These are phyloP conservation scores for Chloroceryle inda DNA, from an alignment of 2,797 vertebrate genomes.

Conservation along the genomic window DNA sequence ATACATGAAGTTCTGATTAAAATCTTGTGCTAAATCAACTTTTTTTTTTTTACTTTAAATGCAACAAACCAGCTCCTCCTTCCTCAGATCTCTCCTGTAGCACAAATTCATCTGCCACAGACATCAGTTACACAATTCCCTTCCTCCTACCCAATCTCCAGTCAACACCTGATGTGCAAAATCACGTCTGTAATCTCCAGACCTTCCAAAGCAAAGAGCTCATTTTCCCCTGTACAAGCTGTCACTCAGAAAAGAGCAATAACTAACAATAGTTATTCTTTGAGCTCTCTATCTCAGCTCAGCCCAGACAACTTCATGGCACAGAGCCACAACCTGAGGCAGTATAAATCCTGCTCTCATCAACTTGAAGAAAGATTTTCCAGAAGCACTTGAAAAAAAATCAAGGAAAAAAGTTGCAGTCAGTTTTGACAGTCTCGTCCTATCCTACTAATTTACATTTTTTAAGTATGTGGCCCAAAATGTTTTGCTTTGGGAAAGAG, in stretches of 20 bases:
- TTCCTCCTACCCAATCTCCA: conserved; percentile 53
- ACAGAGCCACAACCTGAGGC: conserved; percentile 62
- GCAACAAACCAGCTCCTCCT: neutral
- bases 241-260: conserved; percentile 43
- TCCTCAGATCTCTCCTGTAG: neutral
- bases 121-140: conserved; percentile 66
- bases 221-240: conserved; percentile 3
- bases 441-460: neutral
- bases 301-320: conserved; percentile 34
- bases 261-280: conserved; percentile 33
- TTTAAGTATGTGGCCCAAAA: neutral
- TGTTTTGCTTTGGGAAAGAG: neutral
- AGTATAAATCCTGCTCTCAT: conserved; percentile 17
- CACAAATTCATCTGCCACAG: conserved; percentile 59
- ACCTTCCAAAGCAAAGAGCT: conserved; percentile 42
- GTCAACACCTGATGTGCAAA: conserved; percentile 53
- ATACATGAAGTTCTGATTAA: neutral
- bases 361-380: conserved; percentile 38
- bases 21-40: neutral
- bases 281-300: conserved; percentile 35
- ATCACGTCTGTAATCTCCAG: conserved; percentile 60
- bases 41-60: neutral
- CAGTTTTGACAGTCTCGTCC: conserved; percentile 1
- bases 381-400: conserved; percentile 22
- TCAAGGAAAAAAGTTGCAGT: conserved; percentile 9